Percentiles rank a stretch among this genome's conserved stretches.
These are phyloP conservation scores for Salticus scenicus DNA, from an alignment of 2,888 invertebrate genomes.

Conservation along the genomic window DNA sequence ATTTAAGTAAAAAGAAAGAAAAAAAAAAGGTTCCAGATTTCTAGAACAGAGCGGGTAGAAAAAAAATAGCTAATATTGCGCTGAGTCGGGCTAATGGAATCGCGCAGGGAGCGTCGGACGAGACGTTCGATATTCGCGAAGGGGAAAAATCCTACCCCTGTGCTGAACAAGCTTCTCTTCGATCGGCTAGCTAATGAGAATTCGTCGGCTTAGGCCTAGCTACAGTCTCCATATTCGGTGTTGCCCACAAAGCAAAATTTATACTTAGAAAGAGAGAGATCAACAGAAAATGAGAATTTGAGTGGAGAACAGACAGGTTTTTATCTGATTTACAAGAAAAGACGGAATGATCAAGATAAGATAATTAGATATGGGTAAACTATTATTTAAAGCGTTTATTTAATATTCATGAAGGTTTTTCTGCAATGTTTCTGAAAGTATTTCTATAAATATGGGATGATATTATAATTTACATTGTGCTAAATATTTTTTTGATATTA, in stretches of 20 bases:
- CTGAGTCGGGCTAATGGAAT: constrained; percentile 69
- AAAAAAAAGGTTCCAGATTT: constrained; percentile 10
- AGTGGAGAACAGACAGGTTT: too few species aligned
- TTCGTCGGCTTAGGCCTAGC: constrained; percentile 59
- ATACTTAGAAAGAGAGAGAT: too few species aligned
- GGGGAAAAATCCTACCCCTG: constrained; percentile 36
- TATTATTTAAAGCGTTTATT: not conserved
- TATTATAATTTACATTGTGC: too few species aligned
- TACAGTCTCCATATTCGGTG: constrained; percentile 4
- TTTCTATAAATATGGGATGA: too few species aligned
- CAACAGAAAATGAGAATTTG: too few species aligned
- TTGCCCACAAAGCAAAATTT: not conserved
- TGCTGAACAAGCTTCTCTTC: constrained; percentile 69
- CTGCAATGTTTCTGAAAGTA: too few species aligned
- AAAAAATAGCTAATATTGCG: constrained; percentile 62
- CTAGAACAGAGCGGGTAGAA: not conserved
- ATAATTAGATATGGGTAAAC: too few species aligned
- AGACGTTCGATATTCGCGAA: constrained; percentile 65
- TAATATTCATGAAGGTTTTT: not conserved
- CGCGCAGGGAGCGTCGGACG: constrained; percentile 65
- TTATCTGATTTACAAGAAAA: too few species aligned
- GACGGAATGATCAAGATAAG: too few species aligned
- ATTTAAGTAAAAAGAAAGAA: not conserved
- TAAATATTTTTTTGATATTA: too few species aligned
- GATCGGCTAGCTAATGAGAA: constrained; percentile 65